These are phyloP conservation scores for Eidolon helvum DNA, from an alignment of 2,113 vertebrate genomes.

Conservation along the genomic window DNA sequence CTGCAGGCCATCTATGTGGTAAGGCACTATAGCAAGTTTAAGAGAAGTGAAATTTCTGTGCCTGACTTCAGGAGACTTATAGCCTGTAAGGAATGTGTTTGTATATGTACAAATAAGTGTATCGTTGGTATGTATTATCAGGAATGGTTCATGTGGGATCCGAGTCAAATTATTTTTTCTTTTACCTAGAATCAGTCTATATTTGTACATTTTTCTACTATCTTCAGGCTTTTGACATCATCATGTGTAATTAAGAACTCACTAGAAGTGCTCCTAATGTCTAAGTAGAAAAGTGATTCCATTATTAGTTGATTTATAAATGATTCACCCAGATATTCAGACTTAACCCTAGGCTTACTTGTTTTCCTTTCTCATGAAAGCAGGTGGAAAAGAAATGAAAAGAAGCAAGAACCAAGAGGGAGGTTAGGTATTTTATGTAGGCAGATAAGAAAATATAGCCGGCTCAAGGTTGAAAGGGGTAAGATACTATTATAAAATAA, in stretches of 20 bases:
- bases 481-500: slow-evolving; percentile 44
- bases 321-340: slow-evolving; percentile 26
- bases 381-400: slow-evolving; percentile 31
- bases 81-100: background rate
- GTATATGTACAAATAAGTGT: background rate
- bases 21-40: background rate
- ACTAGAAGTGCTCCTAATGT: background rate
- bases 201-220: background rate
- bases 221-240: background rate
- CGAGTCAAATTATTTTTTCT: background rate
- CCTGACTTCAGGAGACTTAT: background rate
- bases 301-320: slow-evolving; percentile 28
- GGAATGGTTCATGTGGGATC: background rate
- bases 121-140: background rate
- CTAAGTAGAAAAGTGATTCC: background rate
- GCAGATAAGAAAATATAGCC: slow-evolving; percentile 39
- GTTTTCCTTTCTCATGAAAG: slow-evolving; percentile 48
- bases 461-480: slow-evolving; percentile 30
- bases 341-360: slow-evolving; percentile 32
- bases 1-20: background rate
- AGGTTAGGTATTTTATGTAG: slow-evolving; percentile 42
- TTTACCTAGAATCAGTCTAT: background rate
- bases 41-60: background rate
- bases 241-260: background rate
- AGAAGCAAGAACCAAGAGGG: slow-evolving; percentile 5